Percentiles rank a stretch among this genome's conserved stretches.
These are phyloP conservation scores for Passer domesticus DNA, from an alignment of 2,113 vertebrate genomes.

Conservation along the genomic window DNA sequence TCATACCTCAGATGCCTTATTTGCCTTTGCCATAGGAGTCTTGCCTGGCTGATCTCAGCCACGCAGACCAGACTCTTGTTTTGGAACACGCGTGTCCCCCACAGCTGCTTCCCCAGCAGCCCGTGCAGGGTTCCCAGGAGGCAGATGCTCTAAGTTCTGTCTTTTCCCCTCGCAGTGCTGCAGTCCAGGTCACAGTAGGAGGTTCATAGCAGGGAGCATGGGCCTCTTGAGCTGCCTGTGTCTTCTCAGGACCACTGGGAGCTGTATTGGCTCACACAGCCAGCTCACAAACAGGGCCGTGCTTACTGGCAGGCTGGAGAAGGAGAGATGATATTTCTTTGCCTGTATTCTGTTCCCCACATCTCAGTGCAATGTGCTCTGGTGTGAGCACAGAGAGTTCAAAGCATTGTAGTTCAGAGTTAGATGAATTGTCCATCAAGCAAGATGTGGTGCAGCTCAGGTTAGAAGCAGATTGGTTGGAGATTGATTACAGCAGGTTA, in stretches of 20 bases:
- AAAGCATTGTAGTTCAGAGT: neutral
- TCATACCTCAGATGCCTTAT: neutral
- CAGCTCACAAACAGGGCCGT: neutral
- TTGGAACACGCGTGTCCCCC: neutral
- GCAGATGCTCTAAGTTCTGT: neutral
- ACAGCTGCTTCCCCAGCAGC: neutral
- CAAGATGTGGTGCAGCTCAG: neutral
- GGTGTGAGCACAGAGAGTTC: neutral
- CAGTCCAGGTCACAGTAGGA: rapidly evolving
- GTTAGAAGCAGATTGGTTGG: neutral
- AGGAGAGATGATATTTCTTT: neutral
- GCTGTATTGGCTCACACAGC: neutral
- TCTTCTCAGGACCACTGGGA: neutral
- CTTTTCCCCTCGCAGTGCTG: neutral
- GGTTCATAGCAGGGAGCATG: neutral
- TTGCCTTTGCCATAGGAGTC: neutral
- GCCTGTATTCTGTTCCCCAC: neutral
- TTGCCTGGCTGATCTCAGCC: neutral
- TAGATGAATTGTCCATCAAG: rapidly evolving
- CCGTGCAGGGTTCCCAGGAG: neutral
- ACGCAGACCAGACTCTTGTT: neutral
- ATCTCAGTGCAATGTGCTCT: neutral
- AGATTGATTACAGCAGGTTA: neutral
- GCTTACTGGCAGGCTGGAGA: neutral
- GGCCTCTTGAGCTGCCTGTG: rapidly evolving